Evolutionary conservation across 64 coral and sea anemone genomes (phyloP).

Genomic region (Actinia equina): DNA sequence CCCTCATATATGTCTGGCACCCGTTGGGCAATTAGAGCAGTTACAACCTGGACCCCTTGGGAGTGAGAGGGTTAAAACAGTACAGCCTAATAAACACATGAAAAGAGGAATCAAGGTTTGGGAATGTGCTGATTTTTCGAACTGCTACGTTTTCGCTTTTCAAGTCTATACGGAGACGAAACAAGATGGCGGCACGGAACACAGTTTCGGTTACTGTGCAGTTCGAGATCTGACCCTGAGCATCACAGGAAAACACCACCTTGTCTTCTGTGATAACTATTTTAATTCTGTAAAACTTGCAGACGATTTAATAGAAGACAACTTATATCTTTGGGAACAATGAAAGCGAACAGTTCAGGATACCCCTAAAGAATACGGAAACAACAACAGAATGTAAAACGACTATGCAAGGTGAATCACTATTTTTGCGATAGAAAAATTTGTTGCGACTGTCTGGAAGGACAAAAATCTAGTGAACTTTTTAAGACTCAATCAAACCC

Average conservation of each 20-base stretch:
- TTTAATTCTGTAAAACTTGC: conserved; percentile 51
- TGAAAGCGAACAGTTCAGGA: conserved; percentile 23
- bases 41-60: background rate
- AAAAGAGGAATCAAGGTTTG: conserved; percentile 65
- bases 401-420: conserved; percentile 30
- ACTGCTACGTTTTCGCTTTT: conserved; percentile 32
- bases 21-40: conserved; percentile 6
- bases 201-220: conserved; percentile 36
- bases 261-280: conserved; percentile 54
- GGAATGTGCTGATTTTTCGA: conserved; percentile 30
- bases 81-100: conserved; percentile 46
- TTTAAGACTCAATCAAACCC: conserved; percentile 53
- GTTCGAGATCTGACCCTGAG: conserved; percentile 16
- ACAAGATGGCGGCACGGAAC: too few species aligned
- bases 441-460: conserved; percentile 45
- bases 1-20: background rate
- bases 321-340: conserved; percentile 59
- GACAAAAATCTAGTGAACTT: conserved; percentile 47
- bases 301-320: conserved; percentile 34
- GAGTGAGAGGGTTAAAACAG: conserved; percentile 24
- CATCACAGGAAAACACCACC: conserved; percentile 41
- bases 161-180: conserved; percentile 52
- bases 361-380: conserved; percentile 19
- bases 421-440: conserved; percentile 14
- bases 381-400: conserved; percentile 21